Evolutionary conservation across 2,888 invertebrate genomes (phyloP).

Genomic region (Sarcophaga carnaria): DNA sequence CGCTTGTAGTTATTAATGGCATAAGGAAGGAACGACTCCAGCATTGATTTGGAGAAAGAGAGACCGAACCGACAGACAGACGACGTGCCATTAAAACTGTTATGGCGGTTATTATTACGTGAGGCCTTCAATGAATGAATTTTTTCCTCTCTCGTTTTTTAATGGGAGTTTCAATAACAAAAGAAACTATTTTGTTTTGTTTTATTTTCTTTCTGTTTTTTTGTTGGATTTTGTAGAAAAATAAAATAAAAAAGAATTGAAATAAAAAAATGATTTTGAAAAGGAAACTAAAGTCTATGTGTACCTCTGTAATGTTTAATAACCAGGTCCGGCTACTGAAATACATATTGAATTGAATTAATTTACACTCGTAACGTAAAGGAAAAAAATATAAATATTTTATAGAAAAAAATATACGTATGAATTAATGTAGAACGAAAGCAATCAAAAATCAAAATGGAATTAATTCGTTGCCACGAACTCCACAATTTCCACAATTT

Average conservation of each 20-base stretch:
- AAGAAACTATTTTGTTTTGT: slow-evolving; percentile 45
- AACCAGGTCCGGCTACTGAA: slow-evolving; percentile 53
- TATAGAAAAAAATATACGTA: neutral
- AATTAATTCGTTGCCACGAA: slow-evolving; percentile 63
- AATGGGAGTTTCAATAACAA: slow-evolving; percentile 55
- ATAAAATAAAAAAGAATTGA: neutral
- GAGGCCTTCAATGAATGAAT: slow-evolving; percentile 63
- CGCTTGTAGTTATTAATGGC: slow-evolving; percentile 1
- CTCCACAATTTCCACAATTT: neutral
- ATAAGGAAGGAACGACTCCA: neutral
- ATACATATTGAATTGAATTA: slow-evolving; percentile 64
- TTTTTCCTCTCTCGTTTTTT: neutral
- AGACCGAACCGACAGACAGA: slow-evolving; percentile 28
- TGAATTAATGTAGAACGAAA: slow-evolving; percentile 20
- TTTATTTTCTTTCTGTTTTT: neutral
- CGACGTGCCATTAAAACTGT: slow-evolving; percentile 66
- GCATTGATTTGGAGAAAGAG: no score
- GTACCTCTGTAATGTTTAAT: slow-evolving; percentile 25
- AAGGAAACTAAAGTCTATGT: slow-evolving; percentile 9
- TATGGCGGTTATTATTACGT: slow-evolving; percentile 68
- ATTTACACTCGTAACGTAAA: slow-evolving; percentile 5
- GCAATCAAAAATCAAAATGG: slow-evolving; percentile 20
- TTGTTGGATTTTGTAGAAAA: neutral
- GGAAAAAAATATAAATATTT: no score
- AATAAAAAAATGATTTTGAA: neutral